Base-by-base conservation (phyloP, 2,797 vertebrate species). In the Malacoraja senta region DNA sequence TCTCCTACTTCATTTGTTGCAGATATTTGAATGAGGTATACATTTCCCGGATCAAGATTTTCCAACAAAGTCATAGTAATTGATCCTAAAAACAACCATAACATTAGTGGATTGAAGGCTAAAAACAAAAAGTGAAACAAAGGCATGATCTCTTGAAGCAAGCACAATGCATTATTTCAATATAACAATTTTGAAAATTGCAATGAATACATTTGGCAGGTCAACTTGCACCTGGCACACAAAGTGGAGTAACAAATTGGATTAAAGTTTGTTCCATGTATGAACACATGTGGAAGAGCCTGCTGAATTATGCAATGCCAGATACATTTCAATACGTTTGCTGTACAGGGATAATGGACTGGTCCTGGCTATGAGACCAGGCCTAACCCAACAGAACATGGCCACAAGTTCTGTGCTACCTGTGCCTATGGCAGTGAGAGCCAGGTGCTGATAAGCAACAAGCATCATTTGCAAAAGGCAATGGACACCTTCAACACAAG, bases 11-110 rank as follows among this genome's bases (percentile, higher is more conserved):
- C 95, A 79, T 99, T 99, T 95, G 98, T 98, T 0, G 98, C 98
- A 3, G 98, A 98, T 93, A 99, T 97, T 96, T 99, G 98, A 93
- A 99, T 96, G 93, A 99, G 95, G 95, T 99, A 99, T 94, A 98
- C 95, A 13, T 98, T 98, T 93, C 97, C 98, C 0, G 97, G 96
- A 94, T 97, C 96, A 17, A 99, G 96, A 94, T 99, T 98, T 96
- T 99, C 98, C 94, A 99, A 96, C 94, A 99, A 95, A 12, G 98
- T 98, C 98, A 99, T 99, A 38, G 98, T 99, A 94, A 98, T 97
- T 26, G 97, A 97, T 93, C 98, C 99, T 99, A 94, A 19, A 93
- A 94, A 95, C 13, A 93, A 94, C 61, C 19, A 26, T 35, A 15
- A 84, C 83, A 93, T 93, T 53, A 29, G 93, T 93, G 24, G 26